phyloP scores from a whole-genome alignment of 2,797 vertebrate species.

The Vespertilio murinus region DNA sequence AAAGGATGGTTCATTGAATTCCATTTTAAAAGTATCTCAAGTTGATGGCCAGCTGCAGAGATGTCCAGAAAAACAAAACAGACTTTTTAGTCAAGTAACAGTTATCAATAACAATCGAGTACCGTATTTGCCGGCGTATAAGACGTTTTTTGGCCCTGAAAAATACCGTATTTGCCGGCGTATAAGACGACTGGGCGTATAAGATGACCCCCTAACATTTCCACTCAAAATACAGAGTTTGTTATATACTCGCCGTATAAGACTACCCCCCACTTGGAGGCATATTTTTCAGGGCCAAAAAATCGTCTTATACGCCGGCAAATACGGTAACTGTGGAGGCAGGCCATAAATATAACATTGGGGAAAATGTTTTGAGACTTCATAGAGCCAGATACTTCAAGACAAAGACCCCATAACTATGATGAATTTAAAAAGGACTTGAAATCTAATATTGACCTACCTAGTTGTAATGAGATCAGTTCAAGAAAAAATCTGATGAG shows the following conservation, averaged over 20 bases:
- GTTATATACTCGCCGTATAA: too few species aligned
- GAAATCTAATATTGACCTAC: slow-evolving; percentile 26
- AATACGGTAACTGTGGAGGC: slow-evolving; percentile 3
- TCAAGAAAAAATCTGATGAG: slow-evolving; percentile 40
- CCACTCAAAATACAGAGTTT: too few species aligned
- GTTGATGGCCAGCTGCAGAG: slow-evolving; percentile 48
- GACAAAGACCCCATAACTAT: slow-evolving; percentile 26
- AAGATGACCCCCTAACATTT: too few species aligned
- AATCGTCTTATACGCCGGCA: too few species aligned
- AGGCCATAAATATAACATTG: slow-evolving; percentile 14
- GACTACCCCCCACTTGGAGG: too few species aligned
- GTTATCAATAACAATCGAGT: slow-evolving; percentile 24
- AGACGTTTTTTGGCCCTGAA: too few species aligned
- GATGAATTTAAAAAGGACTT: slow-evolving; percentile 38
- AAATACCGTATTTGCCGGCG: too few species aligned
- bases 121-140: too few species aligned
- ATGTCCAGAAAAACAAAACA: slow-evolving; percentile 44
- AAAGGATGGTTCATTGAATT: slow-evolving; percentile 54
- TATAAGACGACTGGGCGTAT: too few species aligned
- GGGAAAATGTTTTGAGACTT: slow-evolving; percentile 20
- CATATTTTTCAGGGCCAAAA: too few species aligned
- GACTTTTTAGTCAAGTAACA: slow-evolving; percentile 48
- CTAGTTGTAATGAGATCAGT: slow-evolving; percentile 31
- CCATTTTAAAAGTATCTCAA: slow-evolving; percentile 62
- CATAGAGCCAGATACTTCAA: slow-evolving; percentile 10